Conservation (phyloP, 2,113 vertebrate genomes). For the Nestor notabilis region DNA sequence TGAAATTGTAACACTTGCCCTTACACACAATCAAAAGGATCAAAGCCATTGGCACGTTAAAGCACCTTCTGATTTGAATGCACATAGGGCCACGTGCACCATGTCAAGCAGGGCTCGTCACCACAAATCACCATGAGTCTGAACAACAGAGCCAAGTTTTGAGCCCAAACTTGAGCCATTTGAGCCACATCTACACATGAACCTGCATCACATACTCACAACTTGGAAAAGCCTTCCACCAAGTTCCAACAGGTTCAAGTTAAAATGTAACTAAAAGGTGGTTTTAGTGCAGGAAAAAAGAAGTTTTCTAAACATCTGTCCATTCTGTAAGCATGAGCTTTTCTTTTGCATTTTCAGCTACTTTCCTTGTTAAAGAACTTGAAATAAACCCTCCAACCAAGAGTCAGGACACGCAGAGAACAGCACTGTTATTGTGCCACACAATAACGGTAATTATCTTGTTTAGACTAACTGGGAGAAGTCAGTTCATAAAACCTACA, state of each 20-base stretch:
- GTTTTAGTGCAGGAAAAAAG: neutral
- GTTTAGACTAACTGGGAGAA: neutral
- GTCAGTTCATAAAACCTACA: neutral
- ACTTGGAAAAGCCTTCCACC: neutral
- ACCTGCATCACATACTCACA: neutral
- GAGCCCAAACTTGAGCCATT: neutral
- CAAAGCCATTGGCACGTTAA: neutral
- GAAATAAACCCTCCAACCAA: neutral
- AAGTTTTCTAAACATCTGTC: neutral
- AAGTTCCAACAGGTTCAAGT: neutral
- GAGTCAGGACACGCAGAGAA: neutral
- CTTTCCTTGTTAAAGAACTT: neutral
- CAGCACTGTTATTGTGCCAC: neutral
- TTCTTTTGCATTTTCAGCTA: neutral
- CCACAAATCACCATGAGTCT: neutral
- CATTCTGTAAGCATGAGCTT: neutral
- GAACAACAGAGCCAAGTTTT: neutral
- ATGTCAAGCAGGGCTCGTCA: neutral
- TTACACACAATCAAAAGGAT: neutral
- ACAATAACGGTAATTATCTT: neutral
- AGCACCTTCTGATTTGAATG: neutral
- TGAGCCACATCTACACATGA: neutral
- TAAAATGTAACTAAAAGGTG: neutral
- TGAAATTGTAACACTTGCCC: neutral
- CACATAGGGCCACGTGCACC: neutral